Evolutionary conservation across 2,888 invertebrate genomes (phyloP), one percentile per base, ranked within the genome.

Genomic region (Noctua pronuba): DNA sequence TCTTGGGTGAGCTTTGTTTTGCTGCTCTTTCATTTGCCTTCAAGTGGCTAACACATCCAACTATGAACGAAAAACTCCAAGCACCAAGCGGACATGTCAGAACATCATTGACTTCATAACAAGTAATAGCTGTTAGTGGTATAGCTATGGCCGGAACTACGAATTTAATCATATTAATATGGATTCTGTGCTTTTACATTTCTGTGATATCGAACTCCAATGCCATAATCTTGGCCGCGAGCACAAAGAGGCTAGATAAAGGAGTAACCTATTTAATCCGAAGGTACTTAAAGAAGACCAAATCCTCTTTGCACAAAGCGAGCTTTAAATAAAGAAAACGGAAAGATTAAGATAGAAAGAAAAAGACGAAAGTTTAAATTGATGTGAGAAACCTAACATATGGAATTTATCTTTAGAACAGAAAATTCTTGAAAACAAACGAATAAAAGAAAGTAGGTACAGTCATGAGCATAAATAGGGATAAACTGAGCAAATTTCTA

Each of bases 331-430:
- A 71, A 75, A 60, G 67, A 60, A 80, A 82, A 72, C 62, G 66
- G 24, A 38, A 70, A 70, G 75, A 82, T 81, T 81, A 81, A 85
- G 69, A 55, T 60, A 72, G 68, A 75, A 73, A 72, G 72, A 75
- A 76, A 74, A 67, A 55, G 55, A 49, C 28, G 24, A 67, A 85
- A 86, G 67, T 71, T 82, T 69, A 86, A 83, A 83, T 85, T 65
- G 67, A 82, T 75, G 85, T 71, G 46, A 60, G 85, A 81, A 75
- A 35, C 41, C 58, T 21, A 58, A 86, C 86, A 83, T 41, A 65
- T 62, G 74, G 71, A 78, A 83, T 77, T 77, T 83, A 86, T 73
- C 64, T 83, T 78, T 72, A 1, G 73, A 75, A 52, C 38, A 46
- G 65, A 73, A 71, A 52, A 66, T 69, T 73, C 49, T n/a, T 46